phyloP scores from a whole-genome alignment of 2,113 vertebrate genomes.

The Lipophrys pholis region DNA sequence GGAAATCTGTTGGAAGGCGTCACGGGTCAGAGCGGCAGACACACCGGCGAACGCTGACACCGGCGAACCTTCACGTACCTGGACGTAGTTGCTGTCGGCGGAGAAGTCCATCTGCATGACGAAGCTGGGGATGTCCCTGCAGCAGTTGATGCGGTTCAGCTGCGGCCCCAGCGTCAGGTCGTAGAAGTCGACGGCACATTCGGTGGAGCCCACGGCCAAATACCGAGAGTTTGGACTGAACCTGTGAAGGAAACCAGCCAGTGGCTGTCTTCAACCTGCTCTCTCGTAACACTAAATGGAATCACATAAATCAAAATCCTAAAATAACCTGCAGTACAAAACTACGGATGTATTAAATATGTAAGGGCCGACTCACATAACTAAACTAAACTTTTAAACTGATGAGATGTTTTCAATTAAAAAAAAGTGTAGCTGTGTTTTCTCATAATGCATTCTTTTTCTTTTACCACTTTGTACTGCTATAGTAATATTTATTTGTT shows the following conservation, averaged over 20 bases:
- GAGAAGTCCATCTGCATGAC: conserved; percentile 98
- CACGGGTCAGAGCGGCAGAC: conserved; percentile 4
- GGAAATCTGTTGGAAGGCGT: conserved; percentile 85
- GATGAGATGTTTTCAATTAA: too few species aligned
- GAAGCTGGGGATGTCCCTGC: conserved; percentile 95
- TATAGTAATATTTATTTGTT: too few species aligned
- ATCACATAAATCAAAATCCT: too few species aligned
- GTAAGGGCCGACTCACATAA: too few species aligned
- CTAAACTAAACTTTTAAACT: too few species aligned
- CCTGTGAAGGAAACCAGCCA: conserved; percentile 71
- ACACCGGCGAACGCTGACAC: background rate
- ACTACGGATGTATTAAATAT: too few species aligned
- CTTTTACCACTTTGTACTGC: too few species aligned
- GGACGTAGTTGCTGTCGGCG: conserved; percentile 90
- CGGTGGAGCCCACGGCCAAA: conserved; percentile 93
- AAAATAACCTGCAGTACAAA: too few species aligned
- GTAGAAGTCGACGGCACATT: conserved; percentile 97
- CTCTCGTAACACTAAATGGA: too few species aligned
- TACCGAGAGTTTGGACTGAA: conserved; percentile 95
- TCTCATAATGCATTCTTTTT: too few species aligned
- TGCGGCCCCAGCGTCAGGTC: conserved; percentile 93
- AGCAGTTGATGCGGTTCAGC: conserved; percentile 94
- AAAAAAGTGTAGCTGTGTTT: too few species aligned
- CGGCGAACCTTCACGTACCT: conserved; percentile 79
- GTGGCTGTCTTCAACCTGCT: too few species aligned